Base-by-base conservation (phyloP, 53 echinoderm and acorn worm species). In the Holothuria leucospilota region DNA sequence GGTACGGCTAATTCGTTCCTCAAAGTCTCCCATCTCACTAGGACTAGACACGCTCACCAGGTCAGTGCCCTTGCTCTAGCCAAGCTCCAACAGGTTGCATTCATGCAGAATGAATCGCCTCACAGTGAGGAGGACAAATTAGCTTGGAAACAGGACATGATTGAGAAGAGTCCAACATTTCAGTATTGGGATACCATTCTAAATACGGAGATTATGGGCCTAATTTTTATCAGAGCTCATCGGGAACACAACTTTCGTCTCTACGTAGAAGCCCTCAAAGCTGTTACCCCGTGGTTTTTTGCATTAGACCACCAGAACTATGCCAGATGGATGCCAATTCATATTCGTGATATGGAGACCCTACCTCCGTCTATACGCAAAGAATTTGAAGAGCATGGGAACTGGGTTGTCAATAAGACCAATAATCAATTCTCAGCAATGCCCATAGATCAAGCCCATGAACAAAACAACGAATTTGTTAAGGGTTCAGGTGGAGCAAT, bases 41-140 rank as follows among this genome's bases (percentile, higher is more conserved):
- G 87, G 59, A 87, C 87, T 41, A 78, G 87, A 23, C 80, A 87
- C 64, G 63, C 63, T 42, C 87, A 87, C 49, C 87, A 79, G 71
- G 66, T 87, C 20, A 87, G 39, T 59, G 62, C 65, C 4, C 78
- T 80, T 25, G 49, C 64, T 78, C 87, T 87, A 13, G 62, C 77
- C 39, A 87, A 87, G 63, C 46, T 87, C 30, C 87, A 87, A 46
- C 63, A 64, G 58, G 80, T 81, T 46, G 87, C 80, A 42, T 86
- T 59, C 77, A 59, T 25, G n/a, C 77, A 62, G 77, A 74, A 29
- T 38, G 29, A 13, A 20, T 13, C 18, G 20, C 59, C 59, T 51
- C n/a, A 67, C 30, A 81, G 27, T 30, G 81, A 84, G 41, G 51
- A 66, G 38, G 71, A 28, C n/a, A 30, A 84, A 68, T 26, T 46